Percentiles rank a stretch among this genome's conserved stretches.
Evolutionary conservation across 64 coral and sea anemone species (phyloP).

Genomic region (Astreopora myriophthalma): DNA sequence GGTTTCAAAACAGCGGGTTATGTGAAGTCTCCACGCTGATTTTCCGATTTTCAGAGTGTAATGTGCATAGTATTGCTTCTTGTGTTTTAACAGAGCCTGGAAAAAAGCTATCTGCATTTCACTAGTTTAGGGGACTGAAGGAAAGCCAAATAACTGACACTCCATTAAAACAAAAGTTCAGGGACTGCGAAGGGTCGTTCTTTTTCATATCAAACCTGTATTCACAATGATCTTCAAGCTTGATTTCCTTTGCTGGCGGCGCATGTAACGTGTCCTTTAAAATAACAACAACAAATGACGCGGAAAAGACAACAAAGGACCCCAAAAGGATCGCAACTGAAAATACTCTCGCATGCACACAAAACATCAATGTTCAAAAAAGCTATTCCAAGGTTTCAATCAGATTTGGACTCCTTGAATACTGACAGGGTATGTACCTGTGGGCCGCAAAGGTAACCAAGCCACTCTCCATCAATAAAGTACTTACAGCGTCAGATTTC

Average conservation of each 20-base stretch:
- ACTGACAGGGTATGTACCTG: no score
- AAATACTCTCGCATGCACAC: no score
- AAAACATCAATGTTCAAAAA: no score
- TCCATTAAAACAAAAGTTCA: background rate
- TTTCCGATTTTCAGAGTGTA: no score
- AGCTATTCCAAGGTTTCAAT: no score
- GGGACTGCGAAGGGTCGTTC: background rate
- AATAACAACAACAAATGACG: background rate
- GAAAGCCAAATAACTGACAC: no score
- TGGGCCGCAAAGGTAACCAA: background rate
- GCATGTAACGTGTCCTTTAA: slow-evolving; percentile 89
- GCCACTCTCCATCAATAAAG: background rate
- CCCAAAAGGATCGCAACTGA: background rate
- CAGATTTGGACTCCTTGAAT: no score
- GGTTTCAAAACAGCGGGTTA: background rate
- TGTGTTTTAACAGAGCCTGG: no score
- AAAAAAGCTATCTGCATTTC: no score
- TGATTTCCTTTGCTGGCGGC: slow-evolving; percentile 94
- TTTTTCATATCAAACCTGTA: slow-evolving; percentile 65
- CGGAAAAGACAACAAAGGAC: background rate
- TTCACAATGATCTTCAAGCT: slow-evolving; percentile 93
- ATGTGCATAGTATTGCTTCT: no score
- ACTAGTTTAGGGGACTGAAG: no score
- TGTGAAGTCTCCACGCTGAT: background rate
- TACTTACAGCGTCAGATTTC: slow-evolving; percentile 98